phyloP scores from a whole-genome alignment of 2,113 vertebrate genomes.

The Scatophagus argus region DNA sequence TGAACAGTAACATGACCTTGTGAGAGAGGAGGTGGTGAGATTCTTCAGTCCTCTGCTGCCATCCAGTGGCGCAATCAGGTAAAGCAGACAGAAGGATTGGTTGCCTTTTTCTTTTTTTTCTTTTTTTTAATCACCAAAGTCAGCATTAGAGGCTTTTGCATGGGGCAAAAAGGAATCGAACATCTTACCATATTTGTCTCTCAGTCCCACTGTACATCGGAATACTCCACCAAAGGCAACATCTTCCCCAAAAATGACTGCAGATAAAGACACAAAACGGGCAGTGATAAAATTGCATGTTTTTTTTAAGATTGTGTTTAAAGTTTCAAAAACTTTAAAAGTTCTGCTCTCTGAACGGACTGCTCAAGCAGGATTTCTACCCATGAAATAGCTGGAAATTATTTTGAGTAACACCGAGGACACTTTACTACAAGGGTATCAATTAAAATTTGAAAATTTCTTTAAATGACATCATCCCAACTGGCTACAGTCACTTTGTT shows the following conservation, averaged over 20 bases:
- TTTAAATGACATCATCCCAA: background rate
- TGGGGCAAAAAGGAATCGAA: background rate
- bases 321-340: too few relatives aligned
- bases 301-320: background rate
- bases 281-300: background rate
- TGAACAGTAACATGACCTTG: slow-evolving; percentile 29
- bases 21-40: too few relatives aligned
- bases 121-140: background rate
- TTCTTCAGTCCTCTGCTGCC: slow-evolving; percentile 55
- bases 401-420: background rate
- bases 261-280: slow-evolving; percentile 53
- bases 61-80: slow-evolving; percentile 55
- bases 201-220: slow-evolving; percentile 95
- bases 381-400: background rate
- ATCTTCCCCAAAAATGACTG: slow-evolving; percentile 98
- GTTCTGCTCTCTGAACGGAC: too few relatives aligned
- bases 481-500: background rate
- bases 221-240: slow-evolving; percentile 99
- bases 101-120: background rate
- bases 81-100: background rate
- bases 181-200: slow-evolving; percentile 96
- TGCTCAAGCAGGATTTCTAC: background rate
- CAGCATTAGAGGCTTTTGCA: background rate
- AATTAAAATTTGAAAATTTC: background rate
- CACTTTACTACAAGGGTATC: background rate